Evolutionary conservation across 2,888 invertebrate genomes (phyloP).

Genomic region (Ypsolopha sequella): DNA sequence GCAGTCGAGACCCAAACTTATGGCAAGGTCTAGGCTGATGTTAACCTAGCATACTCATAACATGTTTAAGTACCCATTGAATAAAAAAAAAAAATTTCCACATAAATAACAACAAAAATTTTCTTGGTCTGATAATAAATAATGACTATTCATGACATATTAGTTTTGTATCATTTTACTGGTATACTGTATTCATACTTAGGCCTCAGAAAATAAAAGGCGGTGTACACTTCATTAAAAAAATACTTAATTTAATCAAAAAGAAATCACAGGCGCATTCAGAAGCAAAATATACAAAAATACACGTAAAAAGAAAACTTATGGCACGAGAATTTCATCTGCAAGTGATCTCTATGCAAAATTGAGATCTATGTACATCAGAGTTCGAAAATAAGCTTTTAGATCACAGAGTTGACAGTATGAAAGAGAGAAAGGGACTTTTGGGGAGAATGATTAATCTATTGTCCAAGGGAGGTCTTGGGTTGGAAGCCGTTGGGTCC

Average conservation of each 20-base stretch:
- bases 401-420: too few species aligned
- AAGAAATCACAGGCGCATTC: slow-evolving; percentile 3
- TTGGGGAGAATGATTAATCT: slow-evolving; percentile 17
- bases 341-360: not conserved
- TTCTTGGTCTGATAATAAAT: too few species aligned
- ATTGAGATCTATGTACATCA: slow-evolving; percentile 4
- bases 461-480: slow-evolving; percentile 61
- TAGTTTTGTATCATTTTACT: too few species aligned
- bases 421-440: slow-evolving; percentile 5
- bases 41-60: too few species aligned
- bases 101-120: too few species aligned
- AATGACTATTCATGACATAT: too few species aligned
- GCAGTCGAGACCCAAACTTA: too few species aligned
- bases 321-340: slow-evolving; percentile 55
- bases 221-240: not conserved
- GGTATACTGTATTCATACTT: too few species aligned
- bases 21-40: too few species aligned
- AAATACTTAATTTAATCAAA: slow-evolving; percentile 3
- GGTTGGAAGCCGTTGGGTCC: slow-evolving; percentile 75
- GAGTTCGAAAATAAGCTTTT: not conserved
- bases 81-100: too few species aligned
- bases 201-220: too few species aligned
- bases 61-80: not conserved
- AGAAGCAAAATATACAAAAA: slow-evolving; percentile 11
- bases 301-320: slow-evolving; percentile 38